These are phyloP conservation scores for Turritopsis dohrnii DNA, from an alignment of 30 jellyfish, hydroid and myxozoan genomes.

Conservation along the genomic window DNA sequence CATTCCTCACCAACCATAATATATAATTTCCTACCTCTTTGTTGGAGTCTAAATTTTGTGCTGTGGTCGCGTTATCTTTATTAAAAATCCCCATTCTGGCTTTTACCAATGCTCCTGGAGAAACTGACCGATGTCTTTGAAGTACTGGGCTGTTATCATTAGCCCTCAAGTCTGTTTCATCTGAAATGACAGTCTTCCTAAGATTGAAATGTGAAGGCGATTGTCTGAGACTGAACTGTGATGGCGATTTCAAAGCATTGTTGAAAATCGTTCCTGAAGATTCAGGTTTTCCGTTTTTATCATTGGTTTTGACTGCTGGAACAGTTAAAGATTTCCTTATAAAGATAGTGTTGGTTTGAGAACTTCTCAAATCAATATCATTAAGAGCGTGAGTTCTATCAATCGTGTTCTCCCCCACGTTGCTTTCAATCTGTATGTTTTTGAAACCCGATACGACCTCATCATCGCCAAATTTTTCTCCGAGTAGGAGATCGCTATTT, in stretches of 20 bases:
- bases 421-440: background rate
- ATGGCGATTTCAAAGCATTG: background rate
- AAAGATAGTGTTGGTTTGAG: background rate
- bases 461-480: background rate
- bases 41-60: background rate
- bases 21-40: background rate
- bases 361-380: background rate
- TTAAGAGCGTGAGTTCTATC: background rate
- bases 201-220: background rate
- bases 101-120: background rate
- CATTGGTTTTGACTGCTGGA: background rate
- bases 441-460: background rate
- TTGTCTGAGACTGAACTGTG: background rate
- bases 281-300: background rate
- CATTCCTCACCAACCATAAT: too few species aligned
- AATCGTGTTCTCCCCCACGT: background rate
- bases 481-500: background rate
- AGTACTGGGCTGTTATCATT: background rate
- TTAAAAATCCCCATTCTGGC: background rate
- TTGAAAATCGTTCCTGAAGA: background rate
- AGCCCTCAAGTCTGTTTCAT: background rate
- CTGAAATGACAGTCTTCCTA: background rate
- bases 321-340: background rate
- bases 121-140: background rate
- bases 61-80: background rate